phyloP scores from a whole-genome alignment of 2,113 vertebrate species.

The Epinephelus cyanopodus region DNA sequence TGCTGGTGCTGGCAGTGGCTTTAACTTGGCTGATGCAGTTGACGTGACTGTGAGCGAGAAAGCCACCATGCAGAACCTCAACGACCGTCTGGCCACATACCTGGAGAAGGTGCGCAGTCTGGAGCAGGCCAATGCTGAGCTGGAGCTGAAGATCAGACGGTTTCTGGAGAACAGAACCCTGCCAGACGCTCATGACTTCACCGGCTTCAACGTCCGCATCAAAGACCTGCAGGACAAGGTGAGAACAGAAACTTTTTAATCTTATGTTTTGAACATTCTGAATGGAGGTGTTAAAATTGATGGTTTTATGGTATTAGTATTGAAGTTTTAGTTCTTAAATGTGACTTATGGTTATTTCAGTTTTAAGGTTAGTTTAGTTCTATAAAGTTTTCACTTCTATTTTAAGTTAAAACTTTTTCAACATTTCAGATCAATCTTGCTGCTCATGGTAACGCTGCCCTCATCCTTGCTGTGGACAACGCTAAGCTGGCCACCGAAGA shows the following conservation, averaged over 20 bases:
- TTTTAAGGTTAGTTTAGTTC: no score
- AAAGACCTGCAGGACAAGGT: slow-evolving; percentile 75
- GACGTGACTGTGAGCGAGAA: slow-evolving; percentile 67
- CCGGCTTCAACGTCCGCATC: slow-evolving; percentile 44
- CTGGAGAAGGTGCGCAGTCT: slow-evolving; percentile 71
- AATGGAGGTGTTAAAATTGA: no score
- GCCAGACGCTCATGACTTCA: slow-evolving; percentile 34
- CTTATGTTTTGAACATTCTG: no score
- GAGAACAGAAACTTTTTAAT: not conserved
- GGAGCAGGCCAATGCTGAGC: slow-evolving; percentile 74
- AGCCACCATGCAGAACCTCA: slow-evolving; percentile 73
- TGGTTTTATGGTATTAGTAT: no score
- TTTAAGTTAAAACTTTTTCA: no score
- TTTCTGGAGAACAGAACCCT: slow-evolving; percentile 63
- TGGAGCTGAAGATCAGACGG: slow-evolving; percentile 79
- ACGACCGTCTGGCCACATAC: slow-evolving; percentile 75
- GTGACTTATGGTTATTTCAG: no score
- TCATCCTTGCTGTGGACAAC: slow-evolving; percentile 84
- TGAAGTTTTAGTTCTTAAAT: no score
- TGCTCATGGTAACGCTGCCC: slow-evolving; percentile 73
- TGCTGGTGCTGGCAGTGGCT: not conserved
- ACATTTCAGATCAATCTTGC: slow-evolving; percentile 72
- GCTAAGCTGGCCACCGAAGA: slow-evolving; percentile 84
- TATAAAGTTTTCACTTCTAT: no score
- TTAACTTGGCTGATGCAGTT: not conserved